Evolutionary conservation across 2,888 invertebrate species (phyloP).

Genomic region (Aphodius granarius): DNA sequence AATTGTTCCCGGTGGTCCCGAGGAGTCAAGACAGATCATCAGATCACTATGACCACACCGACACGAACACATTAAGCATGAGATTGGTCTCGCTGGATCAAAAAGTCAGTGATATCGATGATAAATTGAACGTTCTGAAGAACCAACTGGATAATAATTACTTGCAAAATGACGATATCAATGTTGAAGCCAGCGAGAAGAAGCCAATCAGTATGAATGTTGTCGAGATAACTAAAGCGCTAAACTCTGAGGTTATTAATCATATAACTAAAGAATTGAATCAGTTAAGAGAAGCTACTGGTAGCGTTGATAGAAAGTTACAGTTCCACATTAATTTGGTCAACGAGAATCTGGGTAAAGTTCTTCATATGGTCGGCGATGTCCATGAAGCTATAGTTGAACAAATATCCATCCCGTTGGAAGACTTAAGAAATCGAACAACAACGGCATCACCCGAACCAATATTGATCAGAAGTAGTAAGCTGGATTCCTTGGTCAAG

Average conservation of each 20-base stretch:
- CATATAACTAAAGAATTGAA: conserved; percentile 82
- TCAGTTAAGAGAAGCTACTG: conserved; percentile 75
- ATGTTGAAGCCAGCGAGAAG: conserved; percentile 85
- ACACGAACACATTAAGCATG: conserved; percentile 62
- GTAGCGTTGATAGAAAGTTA: conserved; percentile 77
- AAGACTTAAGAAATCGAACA: conserved; percentile 53
- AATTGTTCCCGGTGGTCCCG: conserved; percentile 60
- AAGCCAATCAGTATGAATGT: conserved; percentile 83
- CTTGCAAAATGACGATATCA: conserved; percentile 75
- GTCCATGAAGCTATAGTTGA: conserved; percentile 84
- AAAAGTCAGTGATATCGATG: conserved; percentile 82
- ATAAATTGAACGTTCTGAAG: conserved; percentile 75
- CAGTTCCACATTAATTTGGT: conserved; percentile 85
- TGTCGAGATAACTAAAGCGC: conserved; percentile 80
- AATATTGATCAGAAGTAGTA: conserved; percentile 67
- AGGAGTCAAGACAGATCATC: conserved; percentile 23
- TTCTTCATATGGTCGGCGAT: conserved; percentile 77
- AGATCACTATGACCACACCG: conserved; percentile 34
- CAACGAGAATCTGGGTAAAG: conserved; percentile 78
- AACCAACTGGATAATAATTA: conserved; percentile 83
- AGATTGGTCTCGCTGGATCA: conserved; percentile 75
- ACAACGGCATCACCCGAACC: conserved; percentile 64
- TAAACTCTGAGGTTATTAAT: conserved; percentile 78
- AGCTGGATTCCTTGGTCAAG: conserved; percentile 78
- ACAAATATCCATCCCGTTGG: conserved; percentile 57